These are phyloP conservation scores for Chelon labrosus DNA, from an alignment of 2,797 vertebrate genomes.

Conservation along the genomic window DNA sequence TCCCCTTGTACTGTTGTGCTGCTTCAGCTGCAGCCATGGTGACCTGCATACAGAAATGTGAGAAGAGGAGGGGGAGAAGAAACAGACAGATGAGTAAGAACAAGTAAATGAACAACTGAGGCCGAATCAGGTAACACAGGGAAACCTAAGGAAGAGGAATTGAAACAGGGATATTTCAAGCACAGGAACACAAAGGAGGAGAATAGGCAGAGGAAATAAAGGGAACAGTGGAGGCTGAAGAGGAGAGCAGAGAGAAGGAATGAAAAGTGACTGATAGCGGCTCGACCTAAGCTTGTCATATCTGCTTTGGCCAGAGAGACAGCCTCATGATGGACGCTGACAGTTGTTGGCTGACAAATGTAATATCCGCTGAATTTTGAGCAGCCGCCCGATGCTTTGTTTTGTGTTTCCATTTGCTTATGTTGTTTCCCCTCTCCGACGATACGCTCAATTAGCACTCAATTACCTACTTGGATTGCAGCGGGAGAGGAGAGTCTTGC, in stretches of 20 bases:
- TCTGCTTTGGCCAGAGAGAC: conserved; percentile 40
- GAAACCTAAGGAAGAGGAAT: conserved; percentile 1
- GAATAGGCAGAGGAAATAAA: conserved; percentile 17
- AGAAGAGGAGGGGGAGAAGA: conserved; percentile 1
- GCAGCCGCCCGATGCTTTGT: conserved; percentile 29
- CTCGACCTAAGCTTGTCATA: conserved; percentile 36
- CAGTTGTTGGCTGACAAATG: conserved; percentile 47
- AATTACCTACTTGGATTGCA: conserved; percentile 60
- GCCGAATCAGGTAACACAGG: conserved; percentile 13
- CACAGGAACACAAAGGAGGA: conserved; percentile 14
- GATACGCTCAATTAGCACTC: conserved; percentile 68
- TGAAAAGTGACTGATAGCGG: conserved; percentile 28
- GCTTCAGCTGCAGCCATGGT: conserved; percentile 45
- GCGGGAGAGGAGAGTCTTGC: conserved; percentile 38
- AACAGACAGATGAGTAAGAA: conserved; percentile 28
- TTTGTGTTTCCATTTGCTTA: conserved; percentile 49
- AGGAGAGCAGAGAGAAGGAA: background rate
- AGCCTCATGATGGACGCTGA: conserved; percentile 44
- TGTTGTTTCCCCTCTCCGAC: conserved; percentile 45
- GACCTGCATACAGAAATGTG: conserved; percentile 51
- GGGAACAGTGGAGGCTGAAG: background rate
- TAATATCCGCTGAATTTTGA: conserved; percentile 46
- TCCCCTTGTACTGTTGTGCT: conserved; percentile 40
- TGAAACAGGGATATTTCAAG: conserved; percentile 22
- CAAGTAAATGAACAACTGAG: conserved; percentile 27